phyloP scores from a whole-genome alignment of 1,140 invertebrate genomes.

The Scaptomyza hsui region DNA sequence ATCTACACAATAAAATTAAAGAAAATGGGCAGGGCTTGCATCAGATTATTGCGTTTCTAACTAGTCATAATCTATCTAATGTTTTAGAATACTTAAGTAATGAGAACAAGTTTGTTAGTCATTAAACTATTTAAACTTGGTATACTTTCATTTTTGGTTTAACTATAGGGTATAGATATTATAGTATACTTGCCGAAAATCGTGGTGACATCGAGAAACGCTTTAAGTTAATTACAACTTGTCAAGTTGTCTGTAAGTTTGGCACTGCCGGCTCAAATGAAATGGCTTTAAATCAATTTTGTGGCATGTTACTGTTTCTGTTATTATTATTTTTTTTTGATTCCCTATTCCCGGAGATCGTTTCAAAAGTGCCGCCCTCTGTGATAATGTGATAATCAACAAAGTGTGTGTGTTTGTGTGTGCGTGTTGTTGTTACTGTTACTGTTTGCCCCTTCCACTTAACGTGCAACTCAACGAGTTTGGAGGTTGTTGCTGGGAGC shows the following conservation, averaged over 20 bases:
- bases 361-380: slow-evolving; percentile 65
- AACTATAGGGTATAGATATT: slow-evolving; percentile 7
- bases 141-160: neutral
- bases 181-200: slow-evolving; percentile 20
- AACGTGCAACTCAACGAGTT: slow-evolving; percentile 1
- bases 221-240: slow-evolving; percentile 79
- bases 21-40: slow-evolving; percentile 33
- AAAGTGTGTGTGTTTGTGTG: slow-evolving; percentile 62
- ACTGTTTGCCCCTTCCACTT: slow-evolving; percentile 23
- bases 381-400: slow-evolving; percentile 69
- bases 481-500: slow-evolving; percentile 15
- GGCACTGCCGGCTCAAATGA: slow-evolving; percentile 57
- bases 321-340: slow-evolving; percentile 17
- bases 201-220: slow-evolving; percentile 39
- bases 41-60: slow-evolving; percentile 7
- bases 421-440: slow-evolving; percentile 51
- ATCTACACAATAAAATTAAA: slow-evolving; percentile 1
- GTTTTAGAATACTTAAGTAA: neutral
- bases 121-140: neutral
- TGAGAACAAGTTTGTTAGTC: slow-evolving; percentile 8
- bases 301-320: slow-evolving; percentile 43
- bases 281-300: slow-evolving; percentile 75
- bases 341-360: slow-evolving; percentile 42
- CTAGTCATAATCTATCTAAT: slow-evolving; percentile 22
- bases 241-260: slow-evolving; percentile 61